Conservation (phyloP, 2,888 invertebrate genomes). For the Parelbella ahira region DNA sequence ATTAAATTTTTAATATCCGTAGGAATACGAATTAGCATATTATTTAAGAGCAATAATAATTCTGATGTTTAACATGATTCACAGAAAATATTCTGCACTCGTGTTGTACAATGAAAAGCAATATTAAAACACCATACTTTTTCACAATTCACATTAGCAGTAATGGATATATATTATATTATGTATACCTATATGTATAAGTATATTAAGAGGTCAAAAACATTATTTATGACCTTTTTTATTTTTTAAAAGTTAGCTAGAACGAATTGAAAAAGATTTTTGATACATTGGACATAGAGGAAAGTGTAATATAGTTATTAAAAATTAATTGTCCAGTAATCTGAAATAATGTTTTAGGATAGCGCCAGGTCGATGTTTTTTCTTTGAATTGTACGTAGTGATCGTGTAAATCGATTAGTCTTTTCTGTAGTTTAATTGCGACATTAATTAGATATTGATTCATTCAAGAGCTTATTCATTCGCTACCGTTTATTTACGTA, state of each 20-base stretch:
- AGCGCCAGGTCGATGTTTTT: conserved; percentile 23
- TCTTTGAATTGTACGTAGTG: conserved; percentile 15
- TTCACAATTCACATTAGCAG: conserved; percentile 46
- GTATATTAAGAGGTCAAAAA: conserved; percentile 38
- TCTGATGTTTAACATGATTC: conserved; percentile 13
- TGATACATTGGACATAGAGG: conserved; percentile 55
- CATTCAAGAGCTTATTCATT: conserved; percentile 20
- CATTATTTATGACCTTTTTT: conserved; percentile 41
- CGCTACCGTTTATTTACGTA: conserved; percentile 17
- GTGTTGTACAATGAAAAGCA: conserved; percentile 14
- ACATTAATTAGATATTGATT: conserved; percentile 17
- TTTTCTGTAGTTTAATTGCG: conserved; percentile 22
- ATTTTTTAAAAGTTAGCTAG: conserved; percentile 38
- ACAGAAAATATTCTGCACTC: conserved; percentile 11
- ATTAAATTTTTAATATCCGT: conserved; percentile 14
- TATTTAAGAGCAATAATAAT: conserved; percentile 9
- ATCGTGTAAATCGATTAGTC: conserved; percentile 15
- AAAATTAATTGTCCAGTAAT: conserved; percentile 46
- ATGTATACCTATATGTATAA: conserved; percentile 36
- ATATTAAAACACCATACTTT: conserved; percentile 36
- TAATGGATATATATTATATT: conserved; percentile 38
- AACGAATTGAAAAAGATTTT: conserved; percentile 47
- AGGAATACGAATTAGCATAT: conserved; percentile 6
- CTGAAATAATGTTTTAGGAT: conserved; percentile 32
- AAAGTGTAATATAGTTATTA: conserved; percentile 39